Evolutionary conservation across 2,113 vertebrate species (phyloP), one percentile per base, ranked within the genome.

Genomic region (Ailurus styani): DNA sequence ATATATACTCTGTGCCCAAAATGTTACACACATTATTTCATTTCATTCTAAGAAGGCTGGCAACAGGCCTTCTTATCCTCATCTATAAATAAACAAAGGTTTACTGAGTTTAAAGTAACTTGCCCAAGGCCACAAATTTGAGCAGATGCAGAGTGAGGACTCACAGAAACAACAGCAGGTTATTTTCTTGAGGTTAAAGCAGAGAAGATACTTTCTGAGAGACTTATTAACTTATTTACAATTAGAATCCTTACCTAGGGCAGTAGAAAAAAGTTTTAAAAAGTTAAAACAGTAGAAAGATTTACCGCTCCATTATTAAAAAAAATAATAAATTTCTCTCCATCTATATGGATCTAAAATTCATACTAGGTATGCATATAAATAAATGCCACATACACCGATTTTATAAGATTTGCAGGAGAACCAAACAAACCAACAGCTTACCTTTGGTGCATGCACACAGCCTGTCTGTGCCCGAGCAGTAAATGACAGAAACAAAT

Each of bases 361-460:
- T 96, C 40, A 45, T 13, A 14, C 1, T 47, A 54, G 6, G 0
- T 25, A 93, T 37, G 20, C 70, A 88, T 40, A 88, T 15, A 86
- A 55, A 62, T 1, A 25, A 91, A 88, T 37, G 45, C 13, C 52
- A 97, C 15, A 57, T 31, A 77, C 21, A 50, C 4, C 27, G 18
- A 23, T 68, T 82, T 83, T 45, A 0, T 14, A 81, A 85, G 21
- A 37, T 60, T 45, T 86, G 7, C 0, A 55, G 31, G 87, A 40
- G 31, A 78, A 70, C 29, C 72, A 47, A 88, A 54, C 20, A 20
- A 72, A 90, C 20, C 62, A 47, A 50, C 6, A 42, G 95, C 99
- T 99, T 98, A 99, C 99, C 99, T 99, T 99, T 99, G 94, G 99
- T 99, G 99, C 99, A 99, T 3, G 99, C 99, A 99, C 99, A 99